Evolutionary conservation across 2,797 vertebrate genomes (phyloP).

Genomic region (Danio albolineatus): DNA sequence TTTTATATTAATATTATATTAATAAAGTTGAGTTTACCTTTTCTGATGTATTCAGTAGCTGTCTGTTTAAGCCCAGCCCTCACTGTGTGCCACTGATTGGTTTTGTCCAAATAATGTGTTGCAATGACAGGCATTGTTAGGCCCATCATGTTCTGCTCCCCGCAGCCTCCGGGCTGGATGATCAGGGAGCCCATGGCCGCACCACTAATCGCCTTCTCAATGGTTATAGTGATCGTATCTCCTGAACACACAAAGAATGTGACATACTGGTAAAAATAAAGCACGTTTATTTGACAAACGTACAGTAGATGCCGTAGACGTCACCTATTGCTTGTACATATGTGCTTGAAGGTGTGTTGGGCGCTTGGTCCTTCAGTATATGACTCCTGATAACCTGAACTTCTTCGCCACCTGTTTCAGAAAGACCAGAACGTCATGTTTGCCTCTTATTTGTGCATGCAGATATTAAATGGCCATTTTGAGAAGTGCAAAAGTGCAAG

Average conservation of each 20-base stretch:
- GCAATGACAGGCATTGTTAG: constrained; percentile 87
- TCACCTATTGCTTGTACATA: constrained; percentile 86
- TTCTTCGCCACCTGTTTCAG: constrained; percentile 78
- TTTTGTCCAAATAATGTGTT: constrained; percentile 85
- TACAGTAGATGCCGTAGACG: not conserved
- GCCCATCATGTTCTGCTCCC: constrained; percentile 88
- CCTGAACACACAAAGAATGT: constrained; percentile 5
- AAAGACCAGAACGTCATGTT: not conserved
- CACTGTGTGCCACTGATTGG: constrained; percentile 82
- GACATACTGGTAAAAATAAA: not conserved
- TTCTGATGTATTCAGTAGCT: constrained; percentile 77
- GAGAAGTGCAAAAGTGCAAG: too few species aligned
- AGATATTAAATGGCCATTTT: not conserved
- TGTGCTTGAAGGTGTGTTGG: constrained; percentile 79
- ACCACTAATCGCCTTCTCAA: constrained; percentile 81
- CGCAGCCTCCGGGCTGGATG: constrained; percentile 78
- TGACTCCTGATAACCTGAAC: constrained; percentile 67
- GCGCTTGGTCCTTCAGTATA: constrained; percentile 77
- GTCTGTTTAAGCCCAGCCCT: constrained; percentile 69
- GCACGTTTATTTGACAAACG: not conserved
- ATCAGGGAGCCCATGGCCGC: constrained; percentile 83
- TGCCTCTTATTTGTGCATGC: not conserved
- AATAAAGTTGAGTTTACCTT: constrained; percentile 72
- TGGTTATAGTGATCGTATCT: constrained; percentile 71
- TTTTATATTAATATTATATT: too few species aligned